phyloP scores from a whole-genome alignment of 2,113 vertebrate genomes.

The Phylloscopus whistleri region DNA sequence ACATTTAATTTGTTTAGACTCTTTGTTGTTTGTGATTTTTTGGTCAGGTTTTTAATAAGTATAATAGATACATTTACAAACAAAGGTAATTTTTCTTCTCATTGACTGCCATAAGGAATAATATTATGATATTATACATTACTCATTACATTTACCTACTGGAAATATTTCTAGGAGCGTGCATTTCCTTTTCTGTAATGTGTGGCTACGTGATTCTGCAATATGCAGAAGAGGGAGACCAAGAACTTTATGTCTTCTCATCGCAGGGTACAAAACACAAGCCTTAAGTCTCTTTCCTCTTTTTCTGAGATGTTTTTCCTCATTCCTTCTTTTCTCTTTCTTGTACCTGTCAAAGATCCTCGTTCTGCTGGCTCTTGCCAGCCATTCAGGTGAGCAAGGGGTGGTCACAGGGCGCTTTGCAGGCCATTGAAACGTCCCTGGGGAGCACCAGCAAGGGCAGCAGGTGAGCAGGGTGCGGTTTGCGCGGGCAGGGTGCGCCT shows the following conservation, averaged over 20 bases:
- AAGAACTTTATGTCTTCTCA: not conserved
- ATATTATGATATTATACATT: not conserved
- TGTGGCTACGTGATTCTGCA: not conserved
- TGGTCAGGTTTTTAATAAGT: not conserved
- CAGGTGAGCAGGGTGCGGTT: not conserved
- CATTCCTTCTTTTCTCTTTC: not conserved
- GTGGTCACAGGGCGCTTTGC: not conserved
- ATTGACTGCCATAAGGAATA: not conserved
- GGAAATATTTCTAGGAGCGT: not conserved
- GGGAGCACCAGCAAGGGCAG: rapidly evolving
- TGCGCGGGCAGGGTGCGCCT: rapidly evolving
- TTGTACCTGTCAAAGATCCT: not conserved
- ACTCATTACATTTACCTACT: not conserved
- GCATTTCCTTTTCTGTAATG: not conserved
- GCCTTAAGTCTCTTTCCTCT: not conserved
- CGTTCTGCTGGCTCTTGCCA: not conserved
- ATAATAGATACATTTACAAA: not conserved
- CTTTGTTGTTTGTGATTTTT: not conserved
- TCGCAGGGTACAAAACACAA: not conserved
- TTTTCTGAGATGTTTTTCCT: not conserved
- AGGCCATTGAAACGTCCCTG: rapidly evolving
- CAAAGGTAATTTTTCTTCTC: not conserved
- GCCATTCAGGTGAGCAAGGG: too few relatives aligned
- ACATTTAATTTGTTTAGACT: not conserved
- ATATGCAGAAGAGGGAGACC: not conserved